A percentile compares a stretch with the other conserved stretches of the same genome.
Evolutionary conservation across 2,888 invertebrate species (phyloP).

Genomic region (Acanthoscelides obtectus): DNA sequence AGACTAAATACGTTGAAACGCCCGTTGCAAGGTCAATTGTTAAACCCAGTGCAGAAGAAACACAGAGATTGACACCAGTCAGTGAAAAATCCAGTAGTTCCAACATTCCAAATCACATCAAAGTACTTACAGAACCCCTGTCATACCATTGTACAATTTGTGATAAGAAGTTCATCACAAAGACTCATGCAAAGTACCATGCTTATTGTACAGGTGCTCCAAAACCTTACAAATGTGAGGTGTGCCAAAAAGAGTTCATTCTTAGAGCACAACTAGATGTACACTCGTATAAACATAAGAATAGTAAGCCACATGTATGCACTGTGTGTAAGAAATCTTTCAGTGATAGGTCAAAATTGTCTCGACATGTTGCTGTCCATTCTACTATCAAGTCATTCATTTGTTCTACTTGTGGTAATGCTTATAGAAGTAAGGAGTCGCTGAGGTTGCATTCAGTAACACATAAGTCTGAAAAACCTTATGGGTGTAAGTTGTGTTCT

Average conservation of each 20-base stretch:
- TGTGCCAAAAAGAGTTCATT: conserved; percentile 60
- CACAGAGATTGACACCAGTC: background rate
- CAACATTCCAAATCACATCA: conserved; percentile 37
- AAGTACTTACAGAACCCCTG: conserved; percentile 47
- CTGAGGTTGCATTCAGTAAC: conserved; percentile 58
- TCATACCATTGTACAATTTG: conserved; percentile 64
- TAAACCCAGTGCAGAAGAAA: background rate
- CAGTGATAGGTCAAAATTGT: conserved; percentile 64
- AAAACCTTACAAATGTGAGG: conserved; percentile 50
- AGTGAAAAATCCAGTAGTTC: conserved; percentile 10
- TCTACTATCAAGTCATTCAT: conserved; percentile 50
- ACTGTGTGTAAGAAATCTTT: conserved; percentile 64
- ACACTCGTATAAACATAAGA: conserved; percentile 64
- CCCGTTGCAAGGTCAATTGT: background rate
- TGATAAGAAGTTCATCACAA: conserved; percentile 62
- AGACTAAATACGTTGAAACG: background rate
- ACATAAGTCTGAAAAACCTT: conserved; percentile 61
- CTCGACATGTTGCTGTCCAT: conserved; percentile 65
- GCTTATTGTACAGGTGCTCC: conserved; percentile 56
- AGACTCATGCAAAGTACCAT: conserved; percentile 63
- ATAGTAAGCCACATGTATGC: conserved; percentile 58
- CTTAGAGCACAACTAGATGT: conserved; percentile 69
- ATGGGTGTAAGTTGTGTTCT: conserved; percentile 56
- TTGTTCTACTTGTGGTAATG: conserved; percentile 59
- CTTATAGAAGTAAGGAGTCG: conserved; percentile 56